phyloP scores from a whole-genome alignment of 2,113 vertebrate genomes.

The Seriola dumerili region DNA sequence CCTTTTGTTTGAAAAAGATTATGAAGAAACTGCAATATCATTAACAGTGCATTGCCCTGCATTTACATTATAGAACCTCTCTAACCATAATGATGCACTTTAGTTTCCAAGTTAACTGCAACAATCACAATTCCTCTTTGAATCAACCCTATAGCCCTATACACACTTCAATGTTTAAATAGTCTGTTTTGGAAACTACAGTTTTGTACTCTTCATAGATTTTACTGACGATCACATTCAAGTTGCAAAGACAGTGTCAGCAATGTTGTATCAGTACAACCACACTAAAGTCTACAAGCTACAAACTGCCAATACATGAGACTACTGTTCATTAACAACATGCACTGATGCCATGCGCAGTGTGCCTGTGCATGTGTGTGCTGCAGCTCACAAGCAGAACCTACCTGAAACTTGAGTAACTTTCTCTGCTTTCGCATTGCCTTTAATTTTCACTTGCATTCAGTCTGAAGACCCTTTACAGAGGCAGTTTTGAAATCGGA shows the following conservation, averaged over 20 bases:
- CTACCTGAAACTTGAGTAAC: background rate
- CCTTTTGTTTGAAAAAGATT: constrained; percentile 44
- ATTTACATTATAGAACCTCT: background rate
- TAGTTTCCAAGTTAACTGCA: background rate
- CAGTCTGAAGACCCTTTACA: background rate
- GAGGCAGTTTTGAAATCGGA: constrained; percentile 18
- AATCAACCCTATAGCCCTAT: background rate
- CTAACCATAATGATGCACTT: background rate
- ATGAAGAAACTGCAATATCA: constrained; percentile 11
- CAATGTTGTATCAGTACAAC: background rate
- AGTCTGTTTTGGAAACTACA: background rate
- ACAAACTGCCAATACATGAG: background rate
- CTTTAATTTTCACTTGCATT: background rate
- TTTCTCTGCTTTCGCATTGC: background rate
- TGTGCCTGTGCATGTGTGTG: background rate
- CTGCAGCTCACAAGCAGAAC: background rate
- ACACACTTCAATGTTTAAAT: background rate
- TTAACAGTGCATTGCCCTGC: background rate
- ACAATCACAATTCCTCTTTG: no score
- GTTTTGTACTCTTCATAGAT: no score
- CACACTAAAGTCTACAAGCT: background rate
- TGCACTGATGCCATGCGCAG: no score
- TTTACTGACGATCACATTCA: no score
- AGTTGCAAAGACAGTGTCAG: no score
- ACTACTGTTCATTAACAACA: background rate